Evolutionary conservation across 1,140 invertebrate genomes (phyloP), one percentile per base, ranked within the genome.

Genomic region (Ephestia elutella): DNA sequence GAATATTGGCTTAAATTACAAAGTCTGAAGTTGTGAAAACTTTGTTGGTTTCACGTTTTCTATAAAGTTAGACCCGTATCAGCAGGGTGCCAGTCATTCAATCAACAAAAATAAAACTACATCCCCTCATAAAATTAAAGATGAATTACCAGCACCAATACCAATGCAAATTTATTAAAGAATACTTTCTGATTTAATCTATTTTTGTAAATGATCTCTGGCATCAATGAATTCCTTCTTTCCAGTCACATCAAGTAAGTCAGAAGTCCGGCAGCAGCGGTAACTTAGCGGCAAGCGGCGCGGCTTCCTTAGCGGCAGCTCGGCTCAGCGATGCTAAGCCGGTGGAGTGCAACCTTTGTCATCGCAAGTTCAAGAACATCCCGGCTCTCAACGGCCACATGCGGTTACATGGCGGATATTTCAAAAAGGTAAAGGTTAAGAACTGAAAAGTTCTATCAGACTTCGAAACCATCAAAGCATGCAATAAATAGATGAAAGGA

Each of bases 361-460:
- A 97, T 84, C 92, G 96, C 54, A 95, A 96, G 85, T 98, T 99
- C 89, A 98, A 98, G 90, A 99, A 98, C 86, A 95, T 98, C 82
- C 96, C 97, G 7, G 97, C 97, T 15, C 92, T 99, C 28, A 99
- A 99, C 90, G 97, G 97, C 13, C 97, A 99, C 80, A 99, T 98
- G 97, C 91, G 97, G 70, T 90, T 98, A 19, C 97, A 99, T 89
- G 97, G 97, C 13, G 97, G 97, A 56, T 98, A 98, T 86, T 96
- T 97, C 79, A 98, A 98, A 87, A 98, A 98, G 92, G 95, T 95
- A 82, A 56, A 7, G 50, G 8, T 21, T 44, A 5, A 13, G 8
- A 38, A 38, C n/a, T n/a, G n/a, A n/a, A n/a, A n/a, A n/a, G n/a
- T n/a, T n/a, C n/a, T n/a, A n/a, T n/a, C n/a, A n/a, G n/a, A n/a